These are phyloP conservation scores for Psittacus erithacus DNA, from an alignment of 2,113 vertebrate species.

Conservation along the genomic window DNA sequence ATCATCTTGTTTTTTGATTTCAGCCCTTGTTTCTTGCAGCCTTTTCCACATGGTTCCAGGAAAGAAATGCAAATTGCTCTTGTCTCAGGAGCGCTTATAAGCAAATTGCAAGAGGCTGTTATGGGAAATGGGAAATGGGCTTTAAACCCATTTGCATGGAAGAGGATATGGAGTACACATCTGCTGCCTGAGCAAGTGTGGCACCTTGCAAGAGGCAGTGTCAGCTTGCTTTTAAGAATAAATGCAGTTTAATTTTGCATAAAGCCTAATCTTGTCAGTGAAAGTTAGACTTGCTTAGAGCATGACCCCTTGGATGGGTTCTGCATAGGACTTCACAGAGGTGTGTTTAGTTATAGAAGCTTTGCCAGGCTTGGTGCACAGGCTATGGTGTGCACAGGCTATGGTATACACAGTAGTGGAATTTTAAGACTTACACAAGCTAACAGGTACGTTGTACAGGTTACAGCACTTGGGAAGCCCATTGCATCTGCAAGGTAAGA, in stretches of 20 bases:
- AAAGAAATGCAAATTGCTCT: background rate
- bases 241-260: background rate
- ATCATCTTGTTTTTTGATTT: background rate
- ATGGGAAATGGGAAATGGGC: background rate
- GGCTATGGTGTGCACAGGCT: background rate
- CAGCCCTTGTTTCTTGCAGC: background rate
- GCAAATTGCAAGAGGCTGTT: background rate
- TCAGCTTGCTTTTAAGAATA: background rate
- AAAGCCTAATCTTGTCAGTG: background rate
- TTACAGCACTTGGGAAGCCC: background rate
- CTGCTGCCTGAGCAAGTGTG: background rate
- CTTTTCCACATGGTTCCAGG: background rate
- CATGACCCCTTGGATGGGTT: accelerated
- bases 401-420: background rate
- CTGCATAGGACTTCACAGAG: background rate
- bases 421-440: background rate
- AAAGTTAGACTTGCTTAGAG: background rate
- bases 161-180: background rate
- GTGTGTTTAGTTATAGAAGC: background rate
- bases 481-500: background rate
- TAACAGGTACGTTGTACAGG: accelerated
- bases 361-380: background rate
- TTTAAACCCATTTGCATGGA: background rate
- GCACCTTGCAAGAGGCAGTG: background rate
- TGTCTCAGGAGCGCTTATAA: background rate